Evolutionary conservation across 1,140 invertebrate species (phyloP).

Genomic region (Zelostemma sp.): DNA sequence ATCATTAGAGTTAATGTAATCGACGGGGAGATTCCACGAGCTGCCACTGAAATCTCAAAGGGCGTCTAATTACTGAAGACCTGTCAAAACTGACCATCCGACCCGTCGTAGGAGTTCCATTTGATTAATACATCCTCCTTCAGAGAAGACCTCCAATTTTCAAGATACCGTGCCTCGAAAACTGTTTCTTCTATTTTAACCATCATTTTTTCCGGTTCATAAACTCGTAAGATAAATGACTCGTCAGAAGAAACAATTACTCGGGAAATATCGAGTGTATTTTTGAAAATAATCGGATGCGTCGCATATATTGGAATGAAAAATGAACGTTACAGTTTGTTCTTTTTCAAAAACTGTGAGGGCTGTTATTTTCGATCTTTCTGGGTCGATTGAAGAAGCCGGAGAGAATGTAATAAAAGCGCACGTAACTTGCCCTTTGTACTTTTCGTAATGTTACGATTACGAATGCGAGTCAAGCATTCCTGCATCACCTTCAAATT

Average conservation of each 20-base stretch:
- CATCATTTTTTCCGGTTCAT: slow-evolving; percentile 20
- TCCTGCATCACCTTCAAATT: slow-evolving; percentile 37
- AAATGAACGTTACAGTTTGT: no score
- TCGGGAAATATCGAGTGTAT: not conserved
- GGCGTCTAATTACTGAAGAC: slow-evolving; percentile 60
- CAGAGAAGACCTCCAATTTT: slow-evolving; percentile 12
- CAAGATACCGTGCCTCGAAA: slow-evolving; percentile 34
- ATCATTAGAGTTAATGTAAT: slow-evolving; percentile 17
- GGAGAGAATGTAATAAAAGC: slow-evolving; percentile 18
- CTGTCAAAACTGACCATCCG: slow-evolving; percentile 55
- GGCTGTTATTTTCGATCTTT: no score
- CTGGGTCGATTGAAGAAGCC: no score
- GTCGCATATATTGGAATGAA: no score
- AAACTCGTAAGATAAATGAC: slow-evolving; percentile 30
- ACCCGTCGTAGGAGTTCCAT: slow-evolving; percentile 38
- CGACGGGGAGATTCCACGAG: slow-evolving; percentile 19
- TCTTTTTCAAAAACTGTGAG: no score
- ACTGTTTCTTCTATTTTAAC: slow-evolving; percentile 42
- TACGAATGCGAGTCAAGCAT: slow-evolving; percentile 40
- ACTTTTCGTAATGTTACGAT: slow-evolving; percentile 42
- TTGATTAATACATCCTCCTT: slow-evolving; percentile 34
- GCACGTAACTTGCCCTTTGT: no score
- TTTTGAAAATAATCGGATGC: not conserved
- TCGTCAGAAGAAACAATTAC: slow-evolving; percentile 4
- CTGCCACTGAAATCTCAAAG: slow-evolving; percentile 51